Conservation (phyloP, 2,113 vertebrate genomes). For the Herpailurus yagouaroundi region DNA sequence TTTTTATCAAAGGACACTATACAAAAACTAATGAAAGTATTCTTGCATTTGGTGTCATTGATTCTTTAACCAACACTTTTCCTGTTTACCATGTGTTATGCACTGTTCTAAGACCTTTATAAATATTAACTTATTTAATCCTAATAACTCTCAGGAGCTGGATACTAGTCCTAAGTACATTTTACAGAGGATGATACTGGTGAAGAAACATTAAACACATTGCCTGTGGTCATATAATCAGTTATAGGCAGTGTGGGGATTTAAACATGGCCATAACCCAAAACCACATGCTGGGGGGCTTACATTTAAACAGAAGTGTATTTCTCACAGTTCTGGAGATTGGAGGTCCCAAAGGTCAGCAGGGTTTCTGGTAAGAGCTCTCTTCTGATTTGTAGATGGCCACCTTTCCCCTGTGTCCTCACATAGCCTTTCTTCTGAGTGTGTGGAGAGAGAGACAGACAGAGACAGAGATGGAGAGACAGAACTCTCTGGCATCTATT, state of each 20-base stretch:
- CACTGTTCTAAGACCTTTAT: neutral
- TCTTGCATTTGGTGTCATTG: neutral
- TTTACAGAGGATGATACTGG: neutral
- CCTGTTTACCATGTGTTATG: neutral
- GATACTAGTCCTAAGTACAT: neutral
- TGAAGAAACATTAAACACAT: neutral
- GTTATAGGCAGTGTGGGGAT: neutral
- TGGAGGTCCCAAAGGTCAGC: neutral
- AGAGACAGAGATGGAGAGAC: too few relatives aligned
- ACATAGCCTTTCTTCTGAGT: neutral
- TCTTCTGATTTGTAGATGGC: neutral
- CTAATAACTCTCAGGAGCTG: neutral
- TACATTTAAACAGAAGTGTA: neutral
- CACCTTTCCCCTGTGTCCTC: neutral
- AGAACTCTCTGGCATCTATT: neutral
- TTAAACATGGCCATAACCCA: neutral
- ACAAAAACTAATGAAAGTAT: neutral
- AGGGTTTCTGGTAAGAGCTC: neutral
- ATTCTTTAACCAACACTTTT: neutral
- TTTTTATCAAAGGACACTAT: conserved; percentile 8
- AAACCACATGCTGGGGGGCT: neutral
- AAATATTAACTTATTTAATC: neutral
- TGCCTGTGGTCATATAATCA: neutral
- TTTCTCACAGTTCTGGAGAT: neutral
- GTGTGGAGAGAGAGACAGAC: accelerated